phyloP scores from a whole-genome alignment of 2,888 invertebrate genomes.

The Halocaridina rubra region DNA sequence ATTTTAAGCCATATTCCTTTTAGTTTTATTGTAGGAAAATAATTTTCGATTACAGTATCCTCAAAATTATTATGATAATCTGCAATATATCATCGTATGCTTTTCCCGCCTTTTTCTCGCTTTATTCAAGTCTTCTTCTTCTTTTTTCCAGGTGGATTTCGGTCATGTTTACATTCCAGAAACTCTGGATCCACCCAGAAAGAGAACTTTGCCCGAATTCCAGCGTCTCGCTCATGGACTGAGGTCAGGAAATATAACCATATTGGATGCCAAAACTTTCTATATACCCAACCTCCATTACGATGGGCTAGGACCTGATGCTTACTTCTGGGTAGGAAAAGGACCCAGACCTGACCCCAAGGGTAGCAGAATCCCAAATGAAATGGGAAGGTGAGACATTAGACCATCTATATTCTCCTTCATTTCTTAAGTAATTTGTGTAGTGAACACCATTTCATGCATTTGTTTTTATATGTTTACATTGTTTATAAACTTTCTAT shows the following conservation, averaged over 20 bases:
- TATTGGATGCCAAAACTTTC: conserved; percentile 90
- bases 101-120: background rate
- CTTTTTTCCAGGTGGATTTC: conserved; percentile 80
- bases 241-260: conserved; percentile 89
- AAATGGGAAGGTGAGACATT: conserved; percentile 78
- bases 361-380: conserved; percentile 91
- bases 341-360: conserved; percentile 83
- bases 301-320: conserved; percentile 91
- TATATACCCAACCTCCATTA: conserved; percentile 92
- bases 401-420: background rate
- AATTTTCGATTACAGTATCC: no score
- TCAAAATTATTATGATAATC: no score
- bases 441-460: no score
- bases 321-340: conserved; percentile 95
- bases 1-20: no score
- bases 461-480: no score
- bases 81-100: no score
- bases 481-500: no score
- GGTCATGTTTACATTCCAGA: conserved; percentile 85
- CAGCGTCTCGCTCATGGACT: conserved; percentile 88
- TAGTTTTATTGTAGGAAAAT: no score
- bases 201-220: conserved; percentile 85
- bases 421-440: no score
- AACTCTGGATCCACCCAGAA: conserved; percentile 82
- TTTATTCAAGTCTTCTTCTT: background rate